phyloP scores from a whole-genome alignment of 1,140 invertebrate genomes.

The Doryteuthis pealeii region DNA sequence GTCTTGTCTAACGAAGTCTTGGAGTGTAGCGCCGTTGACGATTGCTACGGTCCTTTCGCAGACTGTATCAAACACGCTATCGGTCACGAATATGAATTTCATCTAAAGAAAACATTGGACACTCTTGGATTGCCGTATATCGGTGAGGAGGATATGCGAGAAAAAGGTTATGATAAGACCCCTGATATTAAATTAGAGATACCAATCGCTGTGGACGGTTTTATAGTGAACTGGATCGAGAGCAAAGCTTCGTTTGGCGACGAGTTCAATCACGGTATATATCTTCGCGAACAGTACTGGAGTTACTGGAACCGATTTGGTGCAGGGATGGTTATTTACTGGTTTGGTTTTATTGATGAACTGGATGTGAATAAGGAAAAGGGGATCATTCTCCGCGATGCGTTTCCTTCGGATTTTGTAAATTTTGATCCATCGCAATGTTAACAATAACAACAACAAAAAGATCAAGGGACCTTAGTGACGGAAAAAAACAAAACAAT shows the following conservation, averaged over 20 bases:
- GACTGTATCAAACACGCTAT: slow-evolving; percentile 75
- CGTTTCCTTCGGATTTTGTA: slow-evolving; percentile 38
- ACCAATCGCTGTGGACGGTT: slow-evolving; percentile 83
- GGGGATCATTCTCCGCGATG: slow-evolving; percentile 67
- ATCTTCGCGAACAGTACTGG: slow-evolving; percentile 82
- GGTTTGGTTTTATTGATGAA: slow-evolving; percentile 87
- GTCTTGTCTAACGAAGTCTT: slow-evolving; percentile 73
- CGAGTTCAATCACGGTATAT: slow-evolving; percentile 76
- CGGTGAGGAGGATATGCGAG: slow-evolving; percentile 75
- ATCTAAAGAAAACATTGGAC: slow-evolving; percentile 67
- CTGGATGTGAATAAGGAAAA: slow-evolving; percentile 66
- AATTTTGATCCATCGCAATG: slow-evolving; percentile 18
- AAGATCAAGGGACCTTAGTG: background rate
- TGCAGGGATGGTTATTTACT: slow-evolving; percentile 91
- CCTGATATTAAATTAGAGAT: slow-evolving; percentile 90
- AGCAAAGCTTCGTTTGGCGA: slow-evolving; percentile 94
- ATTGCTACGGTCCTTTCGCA: slow-evolving; percentile 75
- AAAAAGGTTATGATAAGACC: slow-evolving; percentile 89
- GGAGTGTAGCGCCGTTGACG: slow-evolving; percentile 71
- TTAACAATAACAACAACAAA: too few species aligned
- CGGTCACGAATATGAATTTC: slow-evolving; percentile 76
- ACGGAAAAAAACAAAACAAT: background rate
- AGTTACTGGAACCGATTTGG: slow-evolving; percentile 96
- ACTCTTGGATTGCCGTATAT: slow-evolving; percentile 69
- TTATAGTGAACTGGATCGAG: slow-evolving; percentile 93